Evolutionary conservation across 2,113 vertebrate species (phyloP).

Genomic region (Notarius lentiginosus): DNA sequence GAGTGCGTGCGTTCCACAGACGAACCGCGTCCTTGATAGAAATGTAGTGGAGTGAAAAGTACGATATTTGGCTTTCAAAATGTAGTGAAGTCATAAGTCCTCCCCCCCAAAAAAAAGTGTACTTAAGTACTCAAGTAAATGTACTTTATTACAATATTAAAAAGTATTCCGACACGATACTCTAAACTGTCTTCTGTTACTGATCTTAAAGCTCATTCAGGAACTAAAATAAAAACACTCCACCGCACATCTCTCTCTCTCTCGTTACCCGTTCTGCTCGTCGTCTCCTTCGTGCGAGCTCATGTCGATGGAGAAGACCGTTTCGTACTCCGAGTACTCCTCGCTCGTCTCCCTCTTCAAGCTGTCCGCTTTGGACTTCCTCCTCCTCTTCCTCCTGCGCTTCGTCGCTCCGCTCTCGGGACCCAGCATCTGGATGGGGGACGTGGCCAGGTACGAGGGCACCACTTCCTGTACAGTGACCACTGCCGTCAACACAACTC

Average conservation of each 20-base stretch:
- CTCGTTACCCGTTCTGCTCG: constrained; percentile 29
- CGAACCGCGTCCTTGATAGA: too few species aligned
- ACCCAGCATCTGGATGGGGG: constrained; percentile 70
- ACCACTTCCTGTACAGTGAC: constrained; percentile 75
- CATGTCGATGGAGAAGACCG: constrained; percentile 80
- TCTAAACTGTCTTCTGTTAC: not conserved
- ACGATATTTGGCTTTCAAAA: too few species aligned
- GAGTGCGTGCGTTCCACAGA: too few species aligned
- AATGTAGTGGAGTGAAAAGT: too few species aligned
- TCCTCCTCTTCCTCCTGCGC: constrained; percentile 82
- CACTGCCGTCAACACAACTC: not conserved
- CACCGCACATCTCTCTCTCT: too few species aligned
- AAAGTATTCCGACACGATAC: not conserved
- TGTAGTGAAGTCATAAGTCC: too few species aligned
- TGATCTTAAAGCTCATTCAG: not conserved
- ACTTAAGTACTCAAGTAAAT: too few species aligned
- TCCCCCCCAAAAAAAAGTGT: too few species aligned
- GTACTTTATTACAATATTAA: too few species aligned
- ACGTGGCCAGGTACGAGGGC: constrained; percentile 87
- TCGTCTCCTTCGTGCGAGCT: constrained; percentile 83
- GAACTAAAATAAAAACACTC: not conserved
- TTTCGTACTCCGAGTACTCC: constrained; percentile 77
- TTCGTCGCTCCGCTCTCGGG: constrained; percentile 75
- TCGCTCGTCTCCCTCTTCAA: constrained; percentile 73
- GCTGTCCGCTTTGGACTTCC: constrained; percentile 77